A percentile compares a stretch with the other conserved stretches of the same genome.
These are phyloP conservation scores for Anabacerthia variegaticeps DNA, from an alignment of 2,797 vertebrate species.

Conservation along the genomic window DNA sequence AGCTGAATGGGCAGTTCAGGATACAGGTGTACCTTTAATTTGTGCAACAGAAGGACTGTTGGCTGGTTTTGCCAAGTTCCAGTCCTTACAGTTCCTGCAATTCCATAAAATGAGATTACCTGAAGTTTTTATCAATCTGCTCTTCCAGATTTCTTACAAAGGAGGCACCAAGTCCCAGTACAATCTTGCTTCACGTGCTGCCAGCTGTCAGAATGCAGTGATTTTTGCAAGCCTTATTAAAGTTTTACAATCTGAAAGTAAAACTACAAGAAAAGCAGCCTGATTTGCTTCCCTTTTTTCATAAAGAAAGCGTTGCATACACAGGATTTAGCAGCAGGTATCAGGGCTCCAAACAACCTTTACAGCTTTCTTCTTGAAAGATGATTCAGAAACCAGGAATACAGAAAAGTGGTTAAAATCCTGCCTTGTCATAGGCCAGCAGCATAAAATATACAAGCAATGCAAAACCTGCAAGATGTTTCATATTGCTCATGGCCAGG, in stretches of 20 bases:
- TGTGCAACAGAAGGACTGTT: not conserved
- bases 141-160: not conserved
- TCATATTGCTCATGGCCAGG: not conserved
- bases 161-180: not conserved
- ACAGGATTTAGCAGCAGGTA: not conserved
- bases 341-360: not conserved
- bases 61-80: not conserved
- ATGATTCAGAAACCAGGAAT: not conserved
- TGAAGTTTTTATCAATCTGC: not conserved
- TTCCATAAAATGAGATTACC: not conserved
- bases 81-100: not conserved
- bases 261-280: not conserved
- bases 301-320: not conserved
- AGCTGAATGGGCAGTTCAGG: not conserved
- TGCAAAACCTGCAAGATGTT: not conserved
- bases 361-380: not conserved
- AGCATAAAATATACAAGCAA: not conserved
- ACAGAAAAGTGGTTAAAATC: not conserved
- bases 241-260: not conserved
- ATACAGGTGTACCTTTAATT: not conserved
- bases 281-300: not conserved
- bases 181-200: not conserved
- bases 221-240: not conserved
- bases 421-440: not conserved
- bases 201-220: not conserved